phyloP scores from a whole-genome alignment of 2,113 vertebrate species.

The Fregata magnificens region DNA sequence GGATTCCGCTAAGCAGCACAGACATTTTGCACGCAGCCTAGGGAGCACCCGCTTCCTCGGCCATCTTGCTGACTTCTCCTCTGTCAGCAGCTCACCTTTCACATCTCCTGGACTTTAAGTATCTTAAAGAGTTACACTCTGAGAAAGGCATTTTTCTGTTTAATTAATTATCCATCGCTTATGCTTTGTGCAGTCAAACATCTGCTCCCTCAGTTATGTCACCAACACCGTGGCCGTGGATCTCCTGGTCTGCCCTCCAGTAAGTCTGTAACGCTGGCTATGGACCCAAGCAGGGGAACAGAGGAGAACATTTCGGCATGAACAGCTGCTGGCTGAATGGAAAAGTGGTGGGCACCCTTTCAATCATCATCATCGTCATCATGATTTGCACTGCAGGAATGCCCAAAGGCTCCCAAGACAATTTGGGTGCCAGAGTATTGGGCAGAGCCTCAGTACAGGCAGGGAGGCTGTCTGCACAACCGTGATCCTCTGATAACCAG shows the following conservation, averaged over 20 bases:
- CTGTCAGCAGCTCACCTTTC: not conserved
- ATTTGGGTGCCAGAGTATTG: not conserved
- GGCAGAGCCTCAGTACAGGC: not conserved
- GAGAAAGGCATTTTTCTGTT: not conserved
- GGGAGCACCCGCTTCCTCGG: not conserved
- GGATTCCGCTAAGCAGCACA: not conserved
- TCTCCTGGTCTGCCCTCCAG: not conserved
- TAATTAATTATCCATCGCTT: not conserved
- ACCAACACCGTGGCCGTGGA: not conserved
- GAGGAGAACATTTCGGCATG: not conserved
- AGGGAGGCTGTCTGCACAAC: not conserved
- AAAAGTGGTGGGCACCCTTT: not conserved
- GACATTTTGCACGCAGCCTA: not conserved
- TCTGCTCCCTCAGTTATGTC: not conserved
- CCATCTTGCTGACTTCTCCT: not conserved
- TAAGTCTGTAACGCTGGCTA: not conserved
- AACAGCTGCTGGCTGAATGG: not conserved
- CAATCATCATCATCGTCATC: not conserved
- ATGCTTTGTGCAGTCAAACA: not conserved
- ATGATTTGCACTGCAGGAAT: not conserved
- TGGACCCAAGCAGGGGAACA: not conserved
- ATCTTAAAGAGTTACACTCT: not conserved
- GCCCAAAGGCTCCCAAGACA: not conserved
- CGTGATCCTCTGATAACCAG: not conserved
- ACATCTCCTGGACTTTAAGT: not conserved